These are phyloP conservation scores for Manduca sexta DNA, from an alignment of 1,140 invertebrate genomes.

Conservation along the genomic window DNA sequence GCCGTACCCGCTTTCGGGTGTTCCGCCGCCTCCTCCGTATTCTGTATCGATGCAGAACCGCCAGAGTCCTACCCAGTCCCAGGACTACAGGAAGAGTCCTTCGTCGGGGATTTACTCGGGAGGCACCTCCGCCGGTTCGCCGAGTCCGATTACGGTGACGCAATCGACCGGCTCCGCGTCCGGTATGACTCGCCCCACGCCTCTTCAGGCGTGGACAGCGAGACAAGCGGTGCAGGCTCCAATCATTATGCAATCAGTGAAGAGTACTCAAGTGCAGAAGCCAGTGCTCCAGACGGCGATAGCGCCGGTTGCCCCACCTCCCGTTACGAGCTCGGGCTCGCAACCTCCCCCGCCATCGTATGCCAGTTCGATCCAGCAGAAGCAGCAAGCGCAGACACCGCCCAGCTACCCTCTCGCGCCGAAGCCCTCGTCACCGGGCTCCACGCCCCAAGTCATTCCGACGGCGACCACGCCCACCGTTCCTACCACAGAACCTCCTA, in stretches of 20 bases:
- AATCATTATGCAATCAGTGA: constrained; percentile 97
- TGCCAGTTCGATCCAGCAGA: constrained; percentile 85
- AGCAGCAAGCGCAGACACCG: constrained; percentile 74
- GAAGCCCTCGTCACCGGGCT: constrained; percentile 75
- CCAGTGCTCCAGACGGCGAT: constrained; percentile 95
- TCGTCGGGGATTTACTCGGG: constrained; percentile 88
- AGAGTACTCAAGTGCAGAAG: constrained; percentile 95
- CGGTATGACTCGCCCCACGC: constrained; percentile 82
- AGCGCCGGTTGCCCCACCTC: constrained; percentile 85
- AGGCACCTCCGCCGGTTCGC: constrained; percentile 84
- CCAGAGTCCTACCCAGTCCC: constrained; percentile 88
- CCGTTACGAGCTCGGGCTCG: constrained; percentile 64
- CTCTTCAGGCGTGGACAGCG: constrained; percentile 84
- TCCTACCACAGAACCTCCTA: constrained; percentile 91
- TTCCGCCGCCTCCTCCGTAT: constrained; percentile 87
- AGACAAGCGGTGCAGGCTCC: constrained; percentile 90
- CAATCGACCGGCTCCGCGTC: constrained; percentile 74
- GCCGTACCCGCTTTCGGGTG: constrained; percentile 81
- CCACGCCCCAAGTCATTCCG: constrained; percentile 64
- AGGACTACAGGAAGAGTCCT: constrained; percentile 84
- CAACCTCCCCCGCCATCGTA: constrained; percentile 86
- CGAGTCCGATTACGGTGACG: constrained; percentile 84
- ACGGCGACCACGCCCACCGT: constrained; percentile 75
- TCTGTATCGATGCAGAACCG: constrained; percentile 88
- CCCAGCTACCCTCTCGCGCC: constrained; percentile 68